Evolutionary conservation across 2,888 invertebrate species (phyloP).

Genomic region (Hypolimnas misippus): DNA sequence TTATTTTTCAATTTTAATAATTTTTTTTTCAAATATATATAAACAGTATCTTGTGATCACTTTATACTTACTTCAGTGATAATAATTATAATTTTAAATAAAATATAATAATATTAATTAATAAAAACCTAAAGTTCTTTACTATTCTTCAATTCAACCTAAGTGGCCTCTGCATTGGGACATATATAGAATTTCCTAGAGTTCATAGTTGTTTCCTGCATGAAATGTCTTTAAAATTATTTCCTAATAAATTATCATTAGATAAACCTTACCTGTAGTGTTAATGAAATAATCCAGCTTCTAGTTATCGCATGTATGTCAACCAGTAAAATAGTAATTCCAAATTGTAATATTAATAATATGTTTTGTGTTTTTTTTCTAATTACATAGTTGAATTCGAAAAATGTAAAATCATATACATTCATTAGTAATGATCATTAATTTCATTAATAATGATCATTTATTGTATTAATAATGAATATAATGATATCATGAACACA

Average conservation of each 20-base stretch:
- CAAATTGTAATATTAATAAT: background rate
- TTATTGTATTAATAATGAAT: too few species aligned
- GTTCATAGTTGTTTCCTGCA: slow-evolving; percentile 8
- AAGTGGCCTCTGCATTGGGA: slow-evolving; percentile 39
- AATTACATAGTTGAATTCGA: too few species aligned
- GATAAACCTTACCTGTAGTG: background rate
- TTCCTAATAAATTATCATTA: background rate
- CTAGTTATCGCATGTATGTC: slow-evolving; percentile 3
- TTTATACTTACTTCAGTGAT: too few species aligned
- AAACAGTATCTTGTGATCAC: too few species aligned
- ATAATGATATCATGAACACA: too few species aligned
- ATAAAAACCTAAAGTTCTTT: too few species aligned
- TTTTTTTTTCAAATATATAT: too few species aligned
- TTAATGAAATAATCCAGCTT: background rate
- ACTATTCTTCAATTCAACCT: slow-evolving; percentile 7
- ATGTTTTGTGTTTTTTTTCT: background rate
- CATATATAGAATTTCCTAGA: slow-evolving; percentile 16
- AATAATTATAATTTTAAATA: background rate
- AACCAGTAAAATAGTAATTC: background rate
- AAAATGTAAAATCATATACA: too few species aligned
- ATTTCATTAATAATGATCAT: too few species aligned
- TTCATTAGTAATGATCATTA: too few species aligned
- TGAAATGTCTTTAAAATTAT: slow-evolving; percentile 1
- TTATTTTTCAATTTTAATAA: too few species aligned
- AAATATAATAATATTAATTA: too few species aligned